Percentiles rank a stretch among this genome's conserved stretches.
Evolutionary conservation across 2,113 vertebrate species (phyloP).

Genomic region (Jaculus jaculus): DNA sequence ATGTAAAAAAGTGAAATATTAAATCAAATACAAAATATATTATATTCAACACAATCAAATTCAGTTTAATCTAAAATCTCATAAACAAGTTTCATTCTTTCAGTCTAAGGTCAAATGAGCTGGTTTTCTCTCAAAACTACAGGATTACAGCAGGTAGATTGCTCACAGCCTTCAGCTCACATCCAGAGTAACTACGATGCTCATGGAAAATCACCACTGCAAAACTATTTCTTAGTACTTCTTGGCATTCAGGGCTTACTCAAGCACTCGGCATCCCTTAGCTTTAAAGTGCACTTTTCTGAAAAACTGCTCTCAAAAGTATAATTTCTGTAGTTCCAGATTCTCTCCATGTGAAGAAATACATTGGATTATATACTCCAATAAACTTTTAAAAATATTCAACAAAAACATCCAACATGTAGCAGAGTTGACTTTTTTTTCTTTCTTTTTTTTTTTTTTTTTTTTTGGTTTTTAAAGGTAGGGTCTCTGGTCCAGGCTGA

Average conservation of each 20-base stretch:
- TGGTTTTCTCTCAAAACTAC: background rate
- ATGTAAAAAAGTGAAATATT: conserved; percentile 35
- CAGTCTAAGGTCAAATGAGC: background rate
- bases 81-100: background rate
- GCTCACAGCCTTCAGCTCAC: background rate
- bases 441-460: no score
- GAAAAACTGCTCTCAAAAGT: background rate
- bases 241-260: background rate
- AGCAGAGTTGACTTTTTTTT: background rate
- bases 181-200: background rate
- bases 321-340: background rate
- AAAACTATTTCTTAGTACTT: background rate
- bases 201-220: background rate
- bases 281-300: background rate
- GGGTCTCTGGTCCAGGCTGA: no score
- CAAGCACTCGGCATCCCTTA: background rate
- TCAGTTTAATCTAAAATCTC: conserved; percentile 5
- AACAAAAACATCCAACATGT: background rate
- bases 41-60: conserved; percentile 14
- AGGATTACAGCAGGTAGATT: background rate
- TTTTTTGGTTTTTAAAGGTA: no score
- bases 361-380: background rate
- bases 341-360: background rate
- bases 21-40: conserved; percentile 41
- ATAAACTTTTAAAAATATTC: background rate